Evolutionary conservation across 2,113 vertebrate genomes (phyloP).

Genomic region (Gnathonemus echidnorhynchus): DNA sequence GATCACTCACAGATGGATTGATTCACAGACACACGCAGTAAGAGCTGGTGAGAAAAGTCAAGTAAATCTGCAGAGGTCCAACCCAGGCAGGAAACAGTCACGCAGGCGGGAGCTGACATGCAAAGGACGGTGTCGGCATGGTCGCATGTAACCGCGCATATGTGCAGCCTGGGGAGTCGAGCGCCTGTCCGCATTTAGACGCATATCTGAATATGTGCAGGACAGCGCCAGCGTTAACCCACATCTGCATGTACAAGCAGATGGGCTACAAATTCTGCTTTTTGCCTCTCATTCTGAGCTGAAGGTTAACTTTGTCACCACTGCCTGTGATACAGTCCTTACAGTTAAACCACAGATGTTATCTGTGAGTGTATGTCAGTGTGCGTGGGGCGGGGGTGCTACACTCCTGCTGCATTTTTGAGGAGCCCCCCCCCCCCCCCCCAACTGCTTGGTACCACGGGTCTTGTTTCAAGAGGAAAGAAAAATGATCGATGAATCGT

Average conservation of each 20-base stretch:
- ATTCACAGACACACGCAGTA: background rate
- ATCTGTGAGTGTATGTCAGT: slow-evolving; percentile 24
- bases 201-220: background rate
- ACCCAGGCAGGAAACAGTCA: background rate
- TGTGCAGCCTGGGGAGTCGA: background rate
- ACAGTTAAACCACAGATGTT: slow-evolving; percentile 47
- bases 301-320: background rate
- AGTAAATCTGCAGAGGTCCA: background rate
- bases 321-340: slow-evolving; percentile 15
- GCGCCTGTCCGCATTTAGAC: background rate
- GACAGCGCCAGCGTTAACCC: background rate
- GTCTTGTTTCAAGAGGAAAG: background rate
- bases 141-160: background rate
- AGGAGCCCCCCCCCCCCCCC: background rate
- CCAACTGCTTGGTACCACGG: background rate
- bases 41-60: background rate
- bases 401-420: background rate
- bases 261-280: background rate
- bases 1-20: background rate
- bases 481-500: no score
- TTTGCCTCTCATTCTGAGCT: background rate
- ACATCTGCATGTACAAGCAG: background rate
- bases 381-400: background rate
- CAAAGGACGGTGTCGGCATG: background rate
- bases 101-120: background rate